phyloP scores from a whole-genome alignment of 92 coral and sea anemone genomes.

The Diadumene lineata region DNA sequence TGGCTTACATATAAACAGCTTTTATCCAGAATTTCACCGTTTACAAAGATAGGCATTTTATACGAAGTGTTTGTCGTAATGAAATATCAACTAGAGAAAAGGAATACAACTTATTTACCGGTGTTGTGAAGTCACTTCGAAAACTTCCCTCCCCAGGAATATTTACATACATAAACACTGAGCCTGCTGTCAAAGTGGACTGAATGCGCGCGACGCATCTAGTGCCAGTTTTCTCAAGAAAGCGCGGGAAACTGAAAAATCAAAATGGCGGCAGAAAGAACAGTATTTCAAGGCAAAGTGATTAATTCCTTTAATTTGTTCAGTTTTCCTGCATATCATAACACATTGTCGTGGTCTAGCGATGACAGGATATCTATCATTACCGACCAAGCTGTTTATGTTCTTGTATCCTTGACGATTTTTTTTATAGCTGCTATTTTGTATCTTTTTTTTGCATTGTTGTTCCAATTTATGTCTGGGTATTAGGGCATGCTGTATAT shows the following conservation, averaged over 20 bases:
- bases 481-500: too few relatives aligned
- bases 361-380: constrained; percentile 87
- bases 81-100: too few relatives aligned
- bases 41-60: constrained; percentile 50
- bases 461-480: too few relatives aligned
- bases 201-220: too few relatives aligned
- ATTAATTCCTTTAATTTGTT: constrained; percentile 51
- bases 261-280: constrained; percentile 66
- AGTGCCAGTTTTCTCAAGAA: constrained; percentile 14
- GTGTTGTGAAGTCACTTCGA: too few relatives aligned
- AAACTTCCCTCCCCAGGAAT: too few relatives aligned
- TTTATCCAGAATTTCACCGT: constrained; percentile 14
- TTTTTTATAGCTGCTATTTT: background rate
- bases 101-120: too few relatives aligned
- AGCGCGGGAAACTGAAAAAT: constrained; percentile 39
- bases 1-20: background rate
- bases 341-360: constrained; percentile 80
- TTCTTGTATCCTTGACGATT: constrained; percentile 73
- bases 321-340: constrained; percentile 48
- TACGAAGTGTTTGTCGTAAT: background rate
- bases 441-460: background rate
- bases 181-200: too few relatives aligned
- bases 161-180: too few relatives aligned
- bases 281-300: constrained; percentile 23
- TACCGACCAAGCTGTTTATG: constrained; percentile 68